Conservation (phyloP, 2,797 vertebrate genomes). For the Labroides dimidiatus region DNA sequence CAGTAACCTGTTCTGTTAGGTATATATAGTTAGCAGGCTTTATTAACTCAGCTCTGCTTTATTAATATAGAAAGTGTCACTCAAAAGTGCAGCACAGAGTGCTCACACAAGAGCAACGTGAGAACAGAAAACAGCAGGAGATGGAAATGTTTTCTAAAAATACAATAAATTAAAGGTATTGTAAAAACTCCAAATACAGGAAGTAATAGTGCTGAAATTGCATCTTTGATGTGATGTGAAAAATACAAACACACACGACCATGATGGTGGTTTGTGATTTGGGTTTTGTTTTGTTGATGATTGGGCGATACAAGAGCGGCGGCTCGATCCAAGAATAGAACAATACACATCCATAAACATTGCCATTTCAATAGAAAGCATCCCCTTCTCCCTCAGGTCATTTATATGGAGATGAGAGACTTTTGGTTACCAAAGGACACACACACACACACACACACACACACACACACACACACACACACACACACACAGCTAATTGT, state of each 20-base stretch:
- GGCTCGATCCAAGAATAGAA: conserved; percentile 36
- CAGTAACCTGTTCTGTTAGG: conserved; percentile 13
- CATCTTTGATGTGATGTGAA: too few relatives aligned
- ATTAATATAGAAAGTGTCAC: neutral
- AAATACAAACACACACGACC: neutral
- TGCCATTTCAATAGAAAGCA: conserved; percentile 50
- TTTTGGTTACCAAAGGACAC: conserved; percentile 14
- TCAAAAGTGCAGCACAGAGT: conserved; percentile 1
- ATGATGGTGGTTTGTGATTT: neutral
- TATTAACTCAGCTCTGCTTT: conserved; percentile 8
- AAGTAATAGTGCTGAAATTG: too few relatives aligned
- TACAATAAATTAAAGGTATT: too few relatives aligned
- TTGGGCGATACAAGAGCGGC: conserved; percentile 19
- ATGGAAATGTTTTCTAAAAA: too few relatives aligned
- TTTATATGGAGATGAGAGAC: conserved; percentile 68
- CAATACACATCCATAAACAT: conserved; percentile 37
- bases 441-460: conserved; percentile 18
- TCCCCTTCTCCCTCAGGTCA: conserved; percentile 48
- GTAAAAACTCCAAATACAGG: neutral
- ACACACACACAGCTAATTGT: conserved; percentile 25
- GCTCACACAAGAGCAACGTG: neutral
- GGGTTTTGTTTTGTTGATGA: conserved; percentile 21
- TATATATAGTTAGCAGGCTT: conserved; percentile 8
- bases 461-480: conserved; percentile 15
- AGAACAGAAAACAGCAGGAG: too few relatives aligned